A percentile compares a stretch with the other conserved stretches of the same genome.
phyloP scores from a whole-genome alignment of 2,888 invertebrate species.

The Sialis lutaria region DNA sequence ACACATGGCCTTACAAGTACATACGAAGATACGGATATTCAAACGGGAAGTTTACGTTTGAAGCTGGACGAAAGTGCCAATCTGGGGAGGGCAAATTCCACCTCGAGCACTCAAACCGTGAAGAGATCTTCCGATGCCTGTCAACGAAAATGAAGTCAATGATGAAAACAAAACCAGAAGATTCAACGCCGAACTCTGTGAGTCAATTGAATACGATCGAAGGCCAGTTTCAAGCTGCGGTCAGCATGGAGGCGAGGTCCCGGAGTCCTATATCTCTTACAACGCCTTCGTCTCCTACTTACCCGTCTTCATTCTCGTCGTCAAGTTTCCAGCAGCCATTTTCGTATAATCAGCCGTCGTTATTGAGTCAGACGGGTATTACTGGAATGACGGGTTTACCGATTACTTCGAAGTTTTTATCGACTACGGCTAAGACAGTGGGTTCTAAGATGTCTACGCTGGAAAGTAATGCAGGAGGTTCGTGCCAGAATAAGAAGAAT shows the following conservation, averaged over 20 bases:
- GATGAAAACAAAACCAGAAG: constrained; percentile 64
- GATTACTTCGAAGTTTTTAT: no score
- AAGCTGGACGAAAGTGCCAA: constrained; percentile 73
- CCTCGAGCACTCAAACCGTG: constrained; percentile 63
- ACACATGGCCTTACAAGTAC: constrained; percentile 71
- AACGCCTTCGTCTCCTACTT: constrained; percentile 37
- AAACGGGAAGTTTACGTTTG: constrained; percentile 72
- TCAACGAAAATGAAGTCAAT: constrained; percentile 73
- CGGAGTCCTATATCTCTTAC: constrained; percentile 43
- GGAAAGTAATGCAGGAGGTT: no score
- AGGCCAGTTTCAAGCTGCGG: constrained; percentile 52
- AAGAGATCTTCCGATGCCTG: constrained; percentile 66
- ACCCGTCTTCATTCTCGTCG: no score
- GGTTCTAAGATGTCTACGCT: no score
- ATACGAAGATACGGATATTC: constrained; percentile 70
- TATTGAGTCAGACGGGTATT: no score
- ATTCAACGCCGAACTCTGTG: constrained; percentile 32
- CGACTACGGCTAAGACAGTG: no score
- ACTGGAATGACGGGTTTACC: no score
- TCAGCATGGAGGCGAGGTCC: constrained; percentile 67
- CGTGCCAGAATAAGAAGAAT: no score
- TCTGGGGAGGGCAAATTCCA: constrained; percentile 73
- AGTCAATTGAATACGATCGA: constrained; percentile 47
- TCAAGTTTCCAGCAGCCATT: no score
- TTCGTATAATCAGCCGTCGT: no score